A percentile compares a stretch with the other conserved stretches of the same genome.
These are phyloP conservation scores for Dione vanillae DNA, from an alignment of 2,888 invertebrate species.

Conservation along the genomic window DNA sequence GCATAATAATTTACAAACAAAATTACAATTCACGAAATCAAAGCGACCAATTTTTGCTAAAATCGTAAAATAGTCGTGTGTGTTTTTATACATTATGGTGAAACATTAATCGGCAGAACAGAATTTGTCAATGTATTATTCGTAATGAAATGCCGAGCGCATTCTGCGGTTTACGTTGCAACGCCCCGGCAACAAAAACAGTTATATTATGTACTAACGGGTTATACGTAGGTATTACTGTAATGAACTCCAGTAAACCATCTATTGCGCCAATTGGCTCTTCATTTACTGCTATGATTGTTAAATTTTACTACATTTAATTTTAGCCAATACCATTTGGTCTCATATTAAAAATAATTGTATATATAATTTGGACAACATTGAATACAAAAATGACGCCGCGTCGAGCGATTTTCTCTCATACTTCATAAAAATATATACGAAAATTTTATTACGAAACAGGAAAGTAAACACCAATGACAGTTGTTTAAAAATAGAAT, in stretches of 20 bases:
- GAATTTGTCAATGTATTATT: conserved; percentile 69
- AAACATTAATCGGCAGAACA: conserved; percentile 66
- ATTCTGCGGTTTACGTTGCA: conserved; percentile 50
- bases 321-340: conserved; percentile 11
- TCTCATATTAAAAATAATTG: conserved; percentile 2
- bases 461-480: conserved; percentile 46
- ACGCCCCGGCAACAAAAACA: conserved; percentile 45
- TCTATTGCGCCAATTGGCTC: conserved; percentile 38
- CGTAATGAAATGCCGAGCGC: conserved; percentile 62
- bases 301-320: conserved; percentile 35
- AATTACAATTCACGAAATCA: conserved; percentile 52
- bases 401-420: background rate
- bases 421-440: conserved; percentile 25
- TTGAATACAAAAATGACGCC: background rate
- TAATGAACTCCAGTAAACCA: conserved; percentile 37
- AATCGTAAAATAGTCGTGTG: conserved; percentile 54
- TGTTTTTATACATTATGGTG: conserved; percentile 61
- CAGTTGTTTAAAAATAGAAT: conserved; percentile 49
- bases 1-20: conserved; percentile 39
- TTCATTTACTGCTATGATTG: conserved; percentile 39
- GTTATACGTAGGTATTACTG: conserved; percentile 14
- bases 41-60: conserved; percentile 50
- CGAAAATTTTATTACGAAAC: conserved; percentile 40
- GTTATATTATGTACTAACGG: conserved; percentile 39
- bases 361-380: background rate